phyloP scores from a whole-genome alignment of 2,113 vertebrate genomes.

The Dolichallabes microphthalmus region DNA sequence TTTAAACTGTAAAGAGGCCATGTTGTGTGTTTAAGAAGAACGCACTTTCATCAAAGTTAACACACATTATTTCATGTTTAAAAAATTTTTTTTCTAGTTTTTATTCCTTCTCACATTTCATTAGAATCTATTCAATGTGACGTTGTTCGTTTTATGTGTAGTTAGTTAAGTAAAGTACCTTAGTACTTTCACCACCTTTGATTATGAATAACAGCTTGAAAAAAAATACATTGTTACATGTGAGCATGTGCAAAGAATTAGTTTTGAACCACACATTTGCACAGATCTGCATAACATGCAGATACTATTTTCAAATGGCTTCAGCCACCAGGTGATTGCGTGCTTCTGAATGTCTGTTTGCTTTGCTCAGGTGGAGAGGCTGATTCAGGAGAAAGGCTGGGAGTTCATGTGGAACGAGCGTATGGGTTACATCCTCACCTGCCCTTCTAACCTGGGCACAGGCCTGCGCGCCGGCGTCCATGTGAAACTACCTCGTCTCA shows the following conservation, averaged over 20 bases:
- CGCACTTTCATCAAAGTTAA: too few relatives aligned
- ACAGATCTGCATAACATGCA: neutral
- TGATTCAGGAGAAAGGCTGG: slow-evolving; percentile 75
- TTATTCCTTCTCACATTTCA: too few relatives aligned
- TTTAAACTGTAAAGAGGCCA: too few relatives aligned
- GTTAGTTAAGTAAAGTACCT: neutral
- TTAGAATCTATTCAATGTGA: too few relatives aligned
- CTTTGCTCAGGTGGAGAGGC: slow-evolving; percentile 67
- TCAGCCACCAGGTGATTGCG: neutral
- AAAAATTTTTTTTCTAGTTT: too few relatives aligned
- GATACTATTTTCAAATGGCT: neutral
- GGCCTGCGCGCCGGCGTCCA: slow-evolving; percentile 74
- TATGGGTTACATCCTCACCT: slow-evolving; percentile 74
- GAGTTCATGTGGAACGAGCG: slow-evolving; percentile 79
- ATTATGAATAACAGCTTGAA: neutral
- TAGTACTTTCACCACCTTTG: neutral
- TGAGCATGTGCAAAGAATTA: neutral
- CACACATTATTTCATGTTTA: too few relatives aligned
- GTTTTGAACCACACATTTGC: neutral
- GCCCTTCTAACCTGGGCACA: slow-evolving; percentile 76
- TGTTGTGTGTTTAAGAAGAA: too few relatives aligned
- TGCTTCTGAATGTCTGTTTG: neutral
- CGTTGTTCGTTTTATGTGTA: neutral
- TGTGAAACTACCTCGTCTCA: slow-evolving; percentile 69
- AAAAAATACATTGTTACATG: neutral